Percentiles rank a stretch among this genome's conserved stretches.
phyloP scores from a whole-genome alignment of 1,140 invertebrate species.

The Drosophila sp. region DNA sequence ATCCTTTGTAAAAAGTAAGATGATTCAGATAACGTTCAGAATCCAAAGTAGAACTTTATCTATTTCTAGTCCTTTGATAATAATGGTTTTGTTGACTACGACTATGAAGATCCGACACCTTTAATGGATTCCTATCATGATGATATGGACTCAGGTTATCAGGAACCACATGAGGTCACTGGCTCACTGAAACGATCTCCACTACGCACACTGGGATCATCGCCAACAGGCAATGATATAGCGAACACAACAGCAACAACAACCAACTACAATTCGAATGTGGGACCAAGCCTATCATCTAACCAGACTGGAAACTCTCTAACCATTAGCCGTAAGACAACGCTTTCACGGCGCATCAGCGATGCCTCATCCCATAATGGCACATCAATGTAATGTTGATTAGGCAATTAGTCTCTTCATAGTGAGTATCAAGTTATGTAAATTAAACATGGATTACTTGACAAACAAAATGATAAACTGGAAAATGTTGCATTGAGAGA shows the following conservation, averaged over 20 bases:
- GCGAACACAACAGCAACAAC: constrained; percentile 87
- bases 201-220: constrained; percentile 86
- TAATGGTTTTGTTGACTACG: constrained; percentile 90
- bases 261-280: constrained; percentile 84
- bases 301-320: constrained; percentile 76
- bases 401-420: constrained; percentile 17
- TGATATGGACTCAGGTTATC: constrained; percentile 86
- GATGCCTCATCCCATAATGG: constrained; percentile 87
- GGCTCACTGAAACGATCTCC: constrained; percentile 85
- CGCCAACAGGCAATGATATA: constrained; percentile 92
- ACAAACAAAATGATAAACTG: not conserved
- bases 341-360: constrained; percentile 87
- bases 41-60: not conserved
- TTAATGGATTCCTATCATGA: constrained; percentile 90
- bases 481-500: not conserved
- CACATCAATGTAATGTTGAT: constrained; percentile 67
- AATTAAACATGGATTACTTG: constrained; percentile 46
- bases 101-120: constrained; percentile 89
- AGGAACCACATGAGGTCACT: constrained; percentile 85
- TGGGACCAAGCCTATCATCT: constrained; percentile 27
- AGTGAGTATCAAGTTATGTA: constrained; percentile 48
- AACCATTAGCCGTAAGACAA: constrained; percentile 85
- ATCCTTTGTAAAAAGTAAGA: constrained; percentile 69
- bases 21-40: not conserved
- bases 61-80: constrained; percentile 88